phyloP scores from a whole-genome alignment of 1,140 invertebrate genomes.

The Patella vulgata region DNA sequence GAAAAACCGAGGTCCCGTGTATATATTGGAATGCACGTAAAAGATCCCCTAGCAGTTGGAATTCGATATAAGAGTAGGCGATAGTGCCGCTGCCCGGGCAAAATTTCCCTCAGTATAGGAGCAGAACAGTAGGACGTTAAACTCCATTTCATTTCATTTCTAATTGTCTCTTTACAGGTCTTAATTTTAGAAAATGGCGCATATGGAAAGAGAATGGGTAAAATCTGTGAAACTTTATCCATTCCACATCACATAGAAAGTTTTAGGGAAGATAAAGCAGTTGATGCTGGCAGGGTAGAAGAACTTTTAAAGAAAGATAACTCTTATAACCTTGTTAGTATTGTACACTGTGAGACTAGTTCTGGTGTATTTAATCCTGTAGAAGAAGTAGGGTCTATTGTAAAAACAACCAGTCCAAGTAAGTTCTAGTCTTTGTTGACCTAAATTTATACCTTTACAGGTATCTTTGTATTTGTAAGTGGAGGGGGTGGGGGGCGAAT shows the following conservation, averaged over 20 bases:
- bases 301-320: slow-evolving; percentile 42
- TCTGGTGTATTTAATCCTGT: slow-evolving; percentile 69
- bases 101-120: too few species aligned
- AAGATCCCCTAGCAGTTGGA: too few species aligned
- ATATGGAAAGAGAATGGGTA: slow-evolving; percentile 68
- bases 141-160: too few species aligned
- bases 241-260: slow-evolving; percentile 57
- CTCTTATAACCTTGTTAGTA: slow-evolving; percentile 60
- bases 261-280: slow-evolving; percentile 64
- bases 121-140: too few species aligned
- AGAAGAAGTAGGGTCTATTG: slow-evolving; percentile 61
- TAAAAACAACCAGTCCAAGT: slow-evolving; percentile 61
- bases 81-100: too few species aligned
- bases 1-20: too few species aligned
- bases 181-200: slow-evolving; percentile 69
- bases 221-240: slow-evolving; percentile 64
- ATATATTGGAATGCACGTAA: too few species aligned
- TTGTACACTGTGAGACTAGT: slow-evolving; percentile 70
- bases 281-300: slow-evolving; percentile 52
- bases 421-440: slow-evolving; percentile 4
- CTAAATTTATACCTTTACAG: too few species aligned
- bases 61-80: too few species aligned
- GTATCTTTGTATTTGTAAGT: too few species aligned
- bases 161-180: slow-evolving; percentile 52
- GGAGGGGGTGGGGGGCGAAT: too few species aligned